Evolutionary conservation across 2,888 invertebrate genomes (phyloP), one percentile per base, ranked within the genome.

Genomic region (Drosophila nr. perissopoda): DNA sequence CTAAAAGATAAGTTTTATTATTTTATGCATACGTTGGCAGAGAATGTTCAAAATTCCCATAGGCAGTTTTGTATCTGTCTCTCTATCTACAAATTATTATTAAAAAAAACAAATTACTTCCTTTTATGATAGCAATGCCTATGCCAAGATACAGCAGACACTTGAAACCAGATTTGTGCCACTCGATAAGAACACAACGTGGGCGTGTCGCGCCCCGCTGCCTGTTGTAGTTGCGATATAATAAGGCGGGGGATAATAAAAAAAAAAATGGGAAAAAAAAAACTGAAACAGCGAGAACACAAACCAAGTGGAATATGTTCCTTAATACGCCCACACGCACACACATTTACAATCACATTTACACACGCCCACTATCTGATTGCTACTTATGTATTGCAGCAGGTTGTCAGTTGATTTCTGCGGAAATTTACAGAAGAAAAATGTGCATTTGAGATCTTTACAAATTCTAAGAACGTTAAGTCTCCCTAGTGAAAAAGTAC

Each of bases 101-200:
- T 46, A 8, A 46, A 46, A 46, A 29, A 46, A 25, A 16, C 4
- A 46, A 46, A 46, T 25, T 8, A 25, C 46, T 46, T 46, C 25
- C 46, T 25, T 46, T 46, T 25, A 25, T 16, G 46, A 46, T 46
- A 7, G 21, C 16, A 16, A 25, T 49, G 27, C 3, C 16, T 49
- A 49, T 29, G 33, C 10, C 10, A 11, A 8, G n/a, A 10, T 31
- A 42, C 25, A 46, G 29, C 33, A 31, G 42, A 51, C n/a, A 60
- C 57, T 65, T 49, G 33, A 74, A 70, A 72, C 58, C 70, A 83
- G 83, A 88, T 88, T 64, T 65, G 65, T 75, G 70, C 69, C 69
- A 40, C 42, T 75, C 71, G 86, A 88, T 83, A 88, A 74, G 18
- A 48, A 33, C 29, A 66, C 82, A 70, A 76, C 64, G 51, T 62